Base-by-base conservation (phyloP, 2,113 vertebrate species). In the Elgaria multicarinata region DNA sequence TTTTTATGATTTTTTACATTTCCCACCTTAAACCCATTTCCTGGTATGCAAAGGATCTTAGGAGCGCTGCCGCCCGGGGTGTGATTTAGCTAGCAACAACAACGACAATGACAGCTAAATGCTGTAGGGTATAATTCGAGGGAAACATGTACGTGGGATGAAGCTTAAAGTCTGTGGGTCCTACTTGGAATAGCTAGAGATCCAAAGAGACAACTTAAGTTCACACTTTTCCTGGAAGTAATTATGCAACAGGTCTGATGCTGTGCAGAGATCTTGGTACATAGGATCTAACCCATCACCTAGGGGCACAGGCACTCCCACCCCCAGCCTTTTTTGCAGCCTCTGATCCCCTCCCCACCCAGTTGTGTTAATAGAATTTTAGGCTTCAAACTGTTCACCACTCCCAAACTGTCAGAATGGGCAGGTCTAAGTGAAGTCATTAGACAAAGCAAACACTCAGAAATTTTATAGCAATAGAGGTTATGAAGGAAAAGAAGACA, bases 401-500 rank as follows among this genome's bases (percentile, higher is more conserved):
- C 50, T 18, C 31, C 50, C 55, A 55, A 50, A 9, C 77, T 79
- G n/a, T 79, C 53, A 28, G 46, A 20, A 55, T 36, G 33, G 6
- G 50, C 33, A 36, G 53, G 53, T 58, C 50, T 53, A 53, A 53
- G 50, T 53, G 50, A 53, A 53, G 50, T 53, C 50, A 64, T 83
- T 42, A 66, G 66, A n/a, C 58, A 62, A 82, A 82, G 18, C 58
- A 83, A 55, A 50, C 46, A n/a, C 13, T 55, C 33, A n/a, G 31
- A 55, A 5, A n/a, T 55, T 20, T 1, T n/a, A 28, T 33, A 79
- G 53, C 87, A 91, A 6, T 79, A 90, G 83, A 28, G 92, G 86
- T 33, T 91, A 88, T 87, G 44, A n/a, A 83, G 46, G 81, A 91
- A 90, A 89, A 53, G 55, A 80, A 6, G 33, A 55, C 31, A 85